phyloP scores from a whole-genome alignment of 2,113 vertebrate species.

The Sigmodon hispidus region DNA sequence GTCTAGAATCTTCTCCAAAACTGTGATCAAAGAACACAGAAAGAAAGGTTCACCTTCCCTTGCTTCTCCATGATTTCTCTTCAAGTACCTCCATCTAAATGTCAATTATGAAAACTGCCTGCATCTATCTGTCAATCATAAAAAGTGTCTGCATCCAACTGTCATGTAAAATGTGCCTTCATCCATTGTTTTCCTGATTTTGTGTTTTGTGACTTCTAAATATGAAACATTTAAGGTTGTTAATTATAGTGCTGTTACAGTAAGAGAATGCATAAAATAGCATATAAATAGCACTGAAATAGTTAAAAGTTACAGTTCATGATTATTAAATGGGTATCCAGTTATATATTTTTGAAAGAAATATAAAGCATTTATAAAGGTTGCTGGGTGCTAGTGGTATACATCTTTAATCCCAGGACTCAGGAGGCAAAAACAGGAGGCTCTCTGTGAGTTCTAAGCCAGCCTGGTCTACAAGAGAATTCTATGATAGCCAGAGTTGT shows the following conservation, averaged over 20 bases:
- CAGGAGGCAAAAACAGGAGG: not conserved
- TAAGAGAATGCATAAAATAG: not conserved
- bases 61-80: not conserved
- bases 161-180: not conserved
- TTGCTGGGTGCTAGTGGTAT: not conserved
- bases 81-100: not conserved
- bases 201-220: not conserved
- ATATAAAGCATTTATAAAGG: not conserved
- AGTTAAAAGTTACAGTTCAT: not conserved
- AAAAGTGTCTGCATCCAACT: not conserved
- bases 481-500: not conserved
- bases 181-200: not conserved
- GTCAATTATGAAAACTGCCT: not conserved
- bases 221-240: not conserved
- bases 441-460: not conserved
- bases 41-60: not conserved
- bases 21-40: not conserved
- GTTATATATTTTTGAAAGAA: slow-evolving; percentile 7
- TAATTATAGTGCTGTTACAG: not conserved
- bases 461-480: not conserved
- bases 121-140: not conserved
- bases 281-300: not conserved
- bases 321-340: not conserved
- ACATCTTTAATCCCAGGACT: not conserved
- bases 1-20: fast-evolving